Evolutionary conservation across 1,140 invertebrate species (phyloP).

Genomic region (Bilobella aurantiaca): DNA sequence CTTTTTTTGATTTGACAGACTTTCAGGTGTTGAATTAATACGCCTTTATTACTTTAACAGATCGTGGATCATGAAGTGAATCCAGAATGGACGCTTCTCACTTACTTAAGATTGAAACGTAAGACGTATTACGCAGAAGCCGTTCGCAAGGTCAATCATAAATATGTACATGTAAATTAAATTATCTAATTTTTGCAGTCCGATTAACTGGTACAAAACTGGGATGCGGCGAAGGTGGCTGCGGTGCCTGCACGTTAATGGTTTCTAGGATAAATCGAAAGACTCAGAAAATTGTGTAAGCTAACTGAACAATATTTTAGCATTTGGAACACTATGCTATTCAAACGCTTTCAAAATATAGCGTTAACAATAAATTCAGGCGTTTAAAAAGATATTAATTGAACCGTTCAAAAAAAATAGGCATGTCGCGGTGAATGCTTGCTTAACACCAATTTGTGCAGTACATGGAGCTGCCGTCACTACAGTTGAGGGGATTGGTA

Average conservation of each 20-base stretch:
- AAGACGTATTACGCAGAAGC: constrained; percentile 30
- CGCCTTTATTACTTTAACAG: constrained; percentile 43
- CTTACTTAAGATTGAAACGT: constrained; percentile 69
- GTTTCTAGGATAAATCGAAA: constrained; percentile 47
- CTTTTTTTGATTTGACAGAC: too few relatives aligned
- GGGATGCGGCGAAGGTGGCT: constrained; percentile 82
- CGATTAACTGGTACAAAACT: constrained; percentile 77
- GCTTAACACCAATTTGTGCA: constrained; percentile 69
- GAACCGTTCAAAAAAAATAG: not conserved
- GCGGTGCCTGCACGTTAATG: constrained; percentile 90
- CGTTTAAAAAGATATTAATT: not conserved
- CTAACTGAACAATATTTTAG: not conserved
- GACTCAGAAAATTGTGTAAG: constrained; percentile 13
- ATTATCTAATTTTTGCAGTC: constrained; percentile 43
- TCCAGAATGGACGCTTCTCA: constrained; percentile 74
- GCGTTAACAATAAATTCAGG: too few relatives aligned
- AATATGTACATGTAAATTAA: not conserved
- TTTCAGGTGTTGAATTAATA: constrained; percentile 4
- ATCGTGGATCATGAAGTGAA: constrained; percentile 59
- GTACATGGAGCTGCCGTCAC: constrained; percentile 76
- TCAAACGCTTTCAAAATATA: too few relatives aligned
- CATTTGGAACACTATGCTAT: not conserved
- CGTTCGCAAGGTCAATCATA: not conserved
- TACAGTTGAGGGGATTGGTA: constrained; percentile 65
- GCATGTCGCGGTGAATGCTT: constrained; percentile 42